Conservation (phyloP, 2,888 invertebrate species). For the Eledone cirrhosa region DNA sequence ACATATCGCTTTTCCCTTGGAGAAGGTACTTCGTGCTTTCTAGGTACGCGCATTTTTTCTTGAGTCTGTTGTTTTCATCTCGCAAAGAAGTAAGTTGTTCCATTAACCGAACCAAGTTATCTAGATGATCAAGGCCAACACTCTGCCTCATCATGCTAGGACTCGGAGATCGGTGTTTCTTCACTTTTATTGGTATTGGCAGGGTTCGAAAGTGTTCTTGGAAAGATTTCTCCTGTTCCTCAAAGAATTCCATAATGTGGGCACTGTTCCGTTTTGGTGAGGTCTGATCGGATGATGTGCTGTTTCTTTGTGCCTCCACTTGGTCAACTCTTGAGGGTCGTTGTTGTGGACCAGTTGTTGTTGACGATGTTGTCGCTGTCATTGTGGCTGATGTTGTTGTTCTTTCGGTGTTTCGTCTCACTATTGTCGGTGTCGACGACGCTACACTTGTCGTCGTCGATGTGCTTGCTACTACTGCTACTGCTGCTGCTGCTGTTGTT, state of each 20-base stretch:
- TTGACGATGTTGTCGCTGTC: conserved; percentile 20
- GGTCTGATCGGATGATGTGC: conserved; percentile 37
- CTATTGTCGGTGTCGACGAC: conserved; percentile 32
- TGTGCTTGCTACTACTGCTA: conserved; percentile 37
- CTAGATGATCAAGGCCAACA: conserved; percentile 78
- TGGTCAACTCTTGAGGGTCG: not conserved
- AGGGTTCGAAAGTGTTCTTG: conserved; percentile 38
- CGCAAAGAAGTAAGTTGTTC: conserved; percentile 79
- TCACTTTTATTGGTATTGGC: conserved; percentile 31
- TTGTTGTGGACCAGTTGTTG: conserved; percentile 21
- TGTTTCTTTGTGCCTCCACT: conserved; percentile 30
- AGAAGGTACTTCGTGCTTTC: conserved; percentile 75
- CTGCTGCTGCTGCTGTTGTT: conserved; percentile 27
- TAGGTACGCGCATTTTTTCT: conserved; percentile 77
- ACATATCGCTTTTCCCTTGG: conserved; percentile 46
- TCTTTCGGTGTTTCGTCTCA: conserved; percentile 40
- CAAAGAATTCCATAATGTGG: conserved; percentile 56
- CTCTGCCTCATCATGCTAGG: conserved; percentile 52
- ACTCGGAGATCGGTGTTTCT: conserved; percentile 49
- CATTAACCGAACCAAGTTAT: conserved; percentile 79
- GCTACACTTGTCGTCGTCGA: conserved; percentile 40
- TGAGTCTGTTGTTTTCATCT: conserved; percentile 77
- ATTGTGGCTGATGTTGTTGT: conserved; percentile 52
- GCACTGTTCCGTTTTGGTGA: conserved; percentile 44
- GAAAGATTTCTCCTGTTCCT: conserved; percentile 49